Base-by-base conservation (phyloP, 2,888 invertebrate genomes). In the Tachystola acroxantha region DNA sequence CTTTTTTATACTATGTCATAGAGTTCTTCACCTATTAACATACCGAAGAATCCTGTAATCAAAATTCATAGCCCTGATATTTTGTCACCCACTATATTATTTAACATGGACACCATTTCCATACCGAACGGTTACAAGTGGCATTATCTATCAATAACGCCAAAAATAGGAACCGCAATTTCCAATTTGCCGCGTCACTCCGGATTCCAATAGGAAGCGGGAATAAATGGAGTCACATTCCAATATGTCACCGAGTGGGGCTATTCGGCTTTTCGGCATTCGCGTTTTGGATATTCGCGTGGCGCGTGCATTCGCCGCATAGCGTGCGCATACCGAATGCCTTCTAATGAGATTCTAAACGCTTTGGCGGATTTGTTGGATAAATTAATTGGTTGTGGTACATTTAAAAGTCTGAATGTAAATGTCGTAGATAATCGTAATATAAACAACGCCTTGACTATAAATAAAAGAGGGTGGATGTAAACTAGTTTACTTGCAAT, bases 191-290 rank as follows among this genome's bases (percentile, higher is more conserved):
- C 81, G 76, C 75, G 76, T 84, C 84, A 85, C 81, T 79, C 85
- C 84, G 86, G 85, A 86, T 84, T 85, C 85, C 85, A 82, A 85
- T 84, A 84, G 86, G 86, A 85, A 82, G 70, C 74, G 76, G 66
- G 76, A 74, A 86, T 85, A 85, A 86, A 86, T 86, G 85, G 85
- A 82, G 84, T 80, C 86, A 73, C 84, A 85, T 85, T 81, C 86
- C 86, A 79, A 86, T 86, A 85, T 85, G 86, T 84, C 86, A 85
- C 82, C 64, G 72, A 68, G 70, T 72, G 71, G 64, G 70, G 64
- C 70, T 66, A 74, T 78, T 80, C 74, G 77, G 81, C 76, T 77
- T 75, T 80, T 75, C 62, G 75, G 76, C 54, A 63, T 64, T 64
- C 57, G 64, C 61, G 55, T 73, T 74, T 67, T 67, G 63, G 63